A percentile compares a stretch with the other conserved stretches of the same genome.
Evolutionary conservation across 2,113 vertebrate species (phyloP).

Genomic region (Martes martes): DNA sequence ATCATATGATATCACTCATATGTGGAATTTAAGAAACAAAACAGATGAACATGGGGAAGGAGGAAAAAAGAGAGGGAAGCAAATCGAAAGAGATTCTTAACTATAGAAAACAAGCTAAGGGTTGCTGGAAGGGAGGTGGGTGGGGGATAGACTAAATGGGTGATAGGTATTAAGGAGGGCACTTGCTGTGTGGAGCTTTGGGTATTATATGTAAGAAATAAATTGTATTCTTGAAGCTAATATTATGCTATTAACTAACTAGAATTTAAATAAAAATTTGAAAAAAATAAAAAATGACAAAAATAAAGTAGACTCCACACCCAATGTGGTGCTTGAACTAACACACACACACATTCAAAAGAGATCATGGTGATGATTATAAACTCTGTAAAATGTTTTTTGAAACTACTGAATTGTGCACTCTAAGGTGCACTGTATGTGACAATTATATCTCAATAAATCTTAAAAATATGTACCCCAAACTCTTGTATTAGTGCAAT

Average conservation of each 20-base stretch:
- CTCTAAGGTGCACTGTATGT: neutral
- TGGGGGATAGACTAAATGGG: neutral
- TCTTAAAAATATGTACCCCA: neutral
- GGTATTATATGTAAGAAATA: neutral
- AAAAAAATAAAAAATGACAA: neutral
- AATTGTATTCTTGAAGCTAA: neutral
- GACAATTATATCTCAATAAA: neutral
- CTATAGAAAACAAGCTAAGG: neutral
- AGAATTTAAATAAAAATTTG: neutral
- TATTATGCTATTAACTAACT: neutral
- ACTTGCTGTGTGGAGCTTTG: neutral
- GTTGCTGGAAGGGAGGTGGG: neutral
- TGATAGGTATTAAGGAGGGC: neutral
- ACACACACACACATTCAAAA: neutral
- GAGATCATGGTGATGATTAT: neutral
- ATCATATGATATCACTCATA: neutral
- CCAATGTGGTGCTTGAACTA: neutral
- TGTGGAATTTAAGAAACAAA: neutral
- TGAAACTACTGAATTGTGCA: neutral
- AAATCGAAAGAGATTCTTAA: neutral
- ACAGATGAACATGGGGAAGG: neutral
- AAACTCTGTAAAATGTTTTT: neutral
- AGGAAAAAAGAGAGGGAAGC: neutral
- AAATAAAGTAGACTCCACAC: neutral
- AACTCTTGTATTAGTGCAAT: neutral